Evolutionary conservation across 2,888 invertebrate genomes (phyloP).

Genomic region (Diarsia mendica): DNA sequence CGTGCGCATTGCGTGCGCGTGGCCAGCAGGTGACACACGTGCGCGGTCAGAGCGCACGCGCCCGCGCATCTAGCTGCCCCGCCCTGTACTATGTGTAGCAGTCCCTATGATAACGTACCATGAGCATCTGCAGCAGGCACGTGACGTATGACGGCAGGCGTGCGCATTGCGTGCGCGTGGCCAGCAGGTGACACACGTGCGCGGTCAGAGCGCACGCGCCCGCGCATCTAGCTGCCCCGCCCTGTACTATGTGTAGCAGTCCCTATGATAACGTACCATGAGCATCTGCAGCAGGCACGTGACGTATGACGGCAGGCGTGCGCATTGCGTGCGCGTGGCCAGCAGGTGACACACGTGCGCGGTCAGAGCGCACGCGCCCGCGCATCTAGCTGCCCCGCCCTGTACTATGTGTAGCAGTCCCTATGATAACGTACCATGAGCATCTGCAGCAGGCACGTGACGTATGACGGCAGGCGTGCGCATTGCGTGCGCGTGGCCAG

Average conservation of each 20-base stretch:
- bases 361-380: slow-evolving; percentile 96
- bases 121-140: slow-evolving; percentile 88
- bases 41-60: slow-evolving; percentile 94
- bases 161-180: slow-evolving; percentile 71
- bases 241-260: slow-evolving; percentile 66
- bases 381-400: slow-evolving; percentile 96
- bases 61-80: slow-evolving; percentile 97
- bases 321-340: slow-evolving; percentile 74
- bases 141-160: slow-evolving; percentile 85
- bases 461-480: slow-evolving; percentile 82
- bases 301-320: slow-evolving; percentile 84
- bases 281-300: slow-evolving; percentile 88
- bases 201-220: slow-evolving; percentile 96
- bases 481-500: slow-evolving; percentile 77
- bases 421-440: slow-evolving; percentile 58
- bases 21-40: slow-evolving; percentile 83
- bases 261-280: slow-evolving; percentile 73
- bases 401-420: too few species aligned
- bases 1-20: slow-evolving; percentile 73
- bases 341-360: slow-evolving; percentile 85
- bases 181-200: slow-evolving; percentile 83
- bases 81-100: slow-evolving; percentile 76
- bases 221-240: slow-evolving; percentile 96
- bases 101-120: slow-evolving; percentile 70
- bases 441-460: slow-evolving; percentile 88